Base-by-base conservation (phyloP, 2,888 invertebrate species). In the Chironomus tentans region DNA sequence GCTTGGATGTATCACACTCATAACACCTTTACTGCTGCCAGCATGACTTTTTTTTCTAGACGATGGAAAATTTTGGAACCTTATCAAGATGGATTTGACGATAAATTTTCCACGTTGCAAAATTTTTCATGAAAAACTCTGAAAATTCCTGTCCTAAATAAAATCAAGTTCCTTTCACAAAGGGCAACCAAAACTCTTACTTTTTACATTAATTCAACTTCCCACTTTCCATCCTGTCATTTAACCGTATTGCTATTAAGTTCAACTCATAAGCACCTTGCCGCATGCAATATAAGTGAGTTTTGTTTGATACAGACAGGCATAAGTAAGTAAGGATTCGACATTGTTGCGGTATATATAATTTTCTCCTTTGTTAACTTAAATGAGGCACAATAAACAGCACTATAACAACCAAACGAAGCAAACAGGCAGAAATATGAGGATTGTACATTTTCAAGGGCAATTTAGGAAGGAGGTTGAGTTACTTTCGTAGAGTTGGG, bases 341-440 rank as follows among this genome's bases (percentile, higher is more conserved):
- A 38, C 38, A 38, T 28, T 65, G 10, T 21, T 24, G 24, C 62
- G 22, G 10, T 4, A 24, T 2, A 65, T 13, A 65, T 56, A 18
- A 65, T 38, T 38, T 38, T 38, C 38, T 38, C 38, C 65, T 65
- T 12, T 24, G 5, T 56, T 15, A 56, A 56, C 56, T 65, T 61
- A 28, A 56, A 50, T 22, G 74, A 74, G 68, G 68, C 74, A 68
- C 65, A 24, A 74, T 68, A 74, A 74, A 68, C 74, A 74, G 62
- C 74, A 62, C 74, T 74, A 74, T 74, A 74, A 74, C 74, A 74
- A 74, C 74, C 47, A 48, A 46, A 65, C 21, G 21, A 21, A 21
- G 21, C 22, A 62, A 62, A 18, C 38, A 48, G 24, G 13, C n/a
- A 22, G 71, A 21, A 48, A 62, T 38, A 10, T 10, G 38, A 38